Conservation (phyloP, 2,888 invertebrate species). For the Aleiodes testaceus region DNA sequence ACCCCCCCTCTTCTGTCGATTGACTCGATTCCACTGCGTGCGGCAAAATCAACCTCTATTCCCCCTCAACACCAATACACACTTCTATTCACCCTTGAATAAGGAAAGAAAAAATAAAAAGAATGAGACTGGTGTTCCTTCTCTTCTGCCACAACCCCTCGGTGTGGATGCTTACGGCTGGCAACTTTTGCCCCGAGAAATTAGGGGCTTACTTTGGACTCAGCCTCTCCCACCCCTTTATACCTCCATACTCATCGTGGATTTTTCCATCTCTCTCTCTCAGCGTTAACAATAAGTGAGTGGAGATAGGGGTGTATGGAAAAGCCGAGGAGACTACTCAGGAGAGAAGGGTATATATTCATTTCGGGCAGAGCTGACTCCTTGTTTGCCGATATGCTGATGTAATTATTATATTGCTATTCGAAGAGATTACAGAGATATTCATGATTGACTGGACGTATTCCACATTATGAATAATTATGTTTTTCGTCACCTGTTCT, state of each 20-base stretch:
- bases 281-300: conserved; percentile 49
- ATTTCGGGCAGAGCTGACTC: conserved; percentile 63
- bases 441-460: conserved; percentile 15
- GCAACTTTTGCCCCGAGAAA: conserved; percentile 64
- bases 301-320: conserved; percentile 46
- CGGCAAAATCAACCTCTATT: conserved; percentile 45
- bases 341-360: conserved; percentile 51
- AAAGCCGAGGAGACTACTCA: conserved; percentile 52
- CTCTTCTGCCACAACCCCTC: conserved; percentile 50
- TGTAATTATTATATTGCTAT: conserved; percentile 72
- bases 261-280: conserved; percentile 9
- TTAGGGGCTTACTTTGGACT: conserved; percentile 71
- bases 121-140: conserved; percentile 26
- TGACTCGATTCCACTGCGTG: conserved; percentile 63
- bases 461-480: background rate
- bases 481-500: conserved; percentile 24
- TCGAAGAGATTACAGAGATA: conserved; percentile 5
- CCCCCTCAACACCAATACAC: conserved; percentile 42
- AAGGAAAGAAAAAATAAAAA: conserved; percentile 1
- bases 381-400: conserved; percentile 73
- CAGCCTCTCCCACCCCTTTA: conserved; percentile 41
- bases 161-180: conserved; percentile 62
- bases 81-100: conserved; percentile 31
- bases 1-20: conserved; percentile 53
- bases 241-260: conserved; percentile 21